Evolutionary conservation across 2,797 vertebrate species (phyloP).

Genomic region (Macropus fuliginosus): DNA sequence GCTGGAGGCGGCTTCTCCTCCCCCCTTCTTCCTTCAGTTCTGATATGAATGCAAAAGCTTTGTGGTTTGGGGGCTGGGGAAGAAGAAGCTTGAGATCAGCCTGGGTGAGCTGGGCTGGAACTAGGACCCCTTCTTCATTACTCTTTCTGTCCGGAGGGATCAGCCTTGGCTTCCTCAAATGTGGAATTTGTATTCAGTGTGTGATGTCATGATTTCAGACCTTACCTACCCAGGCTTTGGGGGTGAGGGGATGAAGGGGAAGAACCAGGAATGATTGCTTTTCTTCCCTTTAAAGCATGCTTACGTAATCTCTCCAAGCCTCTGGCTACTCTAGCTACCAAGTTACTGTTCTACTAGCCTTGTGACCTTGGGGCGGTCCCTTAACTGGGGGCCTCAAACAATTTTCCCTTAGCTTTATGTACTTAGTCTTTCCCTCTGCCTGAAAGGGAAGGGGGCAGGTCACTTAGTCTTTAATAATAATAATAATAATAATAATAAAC

Average conservation of each 20-base stretch:
- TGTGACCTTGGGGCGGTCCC: background rate
- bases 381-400: background rate
- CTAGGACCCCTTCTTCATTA: background rate
- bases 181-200: background rate
- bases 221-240: background rate
- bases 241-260: background rate
- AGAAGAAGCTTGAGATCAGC: background rate
- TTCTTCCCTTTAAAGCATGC: background rate
- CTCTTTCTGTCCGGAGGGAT: background rate
- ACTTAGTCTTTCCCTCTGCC: background rate
- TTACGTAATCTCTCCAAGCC: background rate
- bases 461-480: background rate
- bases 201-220: background rate
- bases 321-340: background rate
- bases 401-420: background rate
- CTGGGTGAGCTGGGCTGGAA: accelerated
- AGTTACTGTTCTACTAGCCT: background rate
- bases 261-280: background rate
- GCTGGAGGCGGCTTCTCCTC: background rate
- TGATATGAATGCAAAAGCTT: background rate
- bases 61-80: background rate
- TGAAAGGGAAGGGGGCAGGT: background rate
- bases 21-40: background rate
- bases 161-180: background rate
- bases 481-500: background rate